These are phyloP conservation scores for Chromobotia macracanthus DNA, from an alignment of 2,797 vertebrate genomes.

Conservation along the genomic window DNA sequence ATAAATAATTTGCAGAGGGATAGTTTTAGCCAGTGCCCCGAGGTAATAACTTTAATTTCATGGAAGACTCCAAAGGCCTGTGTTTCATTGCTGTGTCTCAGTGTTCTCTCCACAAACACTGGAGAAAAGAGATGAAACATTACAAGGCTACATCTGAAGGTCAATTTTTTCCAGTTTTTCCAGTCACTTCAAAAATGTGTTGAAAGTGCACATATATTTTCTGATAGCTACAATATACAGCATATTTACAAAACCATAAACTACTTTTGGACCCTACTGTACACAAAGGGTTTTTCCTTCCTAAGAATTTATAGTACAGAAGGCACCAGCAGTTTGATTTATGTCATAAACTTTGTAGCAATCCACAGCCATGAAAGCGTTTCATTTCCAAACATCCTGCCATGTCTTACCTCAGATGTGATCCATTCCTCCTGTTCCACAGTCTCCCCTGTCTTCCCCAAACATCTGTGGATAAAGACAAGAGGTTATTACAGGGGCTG, in stretches of 20 bases:
- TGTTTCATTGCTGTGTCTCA: constrained; percentile 45
- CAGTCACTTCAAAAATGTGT: neutral
- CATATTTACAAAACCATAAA: neutral
- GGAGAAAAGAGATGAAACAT: neutral
- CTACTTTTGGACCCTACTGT: neutral
- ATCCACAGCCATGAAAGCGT: no score
- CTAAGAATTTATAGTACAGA: neutral
- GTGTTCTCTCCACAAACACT: constrained; percentile 4
- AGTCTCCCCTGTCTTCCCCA: constrained; percentile 33
- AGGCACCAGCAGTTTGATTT: neutral
- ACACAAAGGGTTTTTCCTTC: neutral
- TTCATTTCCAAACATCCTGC: neutral
- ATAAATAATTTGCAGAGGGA: constrained; percentile 38
- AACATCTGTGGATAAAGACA: constrained; percentile 48
- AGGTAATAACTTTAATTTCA: constrained; percentile 45
- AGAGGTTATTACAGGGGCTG: constrained; percentile 41
- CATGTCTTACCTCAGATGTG: constrained; percentile 44
- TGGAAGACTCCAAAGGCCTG: constrained; percentile 37
- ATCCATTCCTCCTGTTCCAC: constrained; percentile 16
- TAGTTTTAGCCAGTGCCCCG: constrained; percentile 33
- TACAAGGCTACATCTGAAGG: constrained; percentile 41
- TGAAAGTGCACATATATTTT: constrained; percentile 2
- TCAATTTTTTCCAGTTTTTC: constrained; percentile 31
- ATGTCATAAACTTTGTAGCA: neutral
- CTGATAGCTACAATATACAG: neutral